Evolutionary conservation across 2,888 invertebrate genomes (phyloP), one percentile per base, ranked within the genome.

Genomic region (Allolobophora icterica): DNA sequence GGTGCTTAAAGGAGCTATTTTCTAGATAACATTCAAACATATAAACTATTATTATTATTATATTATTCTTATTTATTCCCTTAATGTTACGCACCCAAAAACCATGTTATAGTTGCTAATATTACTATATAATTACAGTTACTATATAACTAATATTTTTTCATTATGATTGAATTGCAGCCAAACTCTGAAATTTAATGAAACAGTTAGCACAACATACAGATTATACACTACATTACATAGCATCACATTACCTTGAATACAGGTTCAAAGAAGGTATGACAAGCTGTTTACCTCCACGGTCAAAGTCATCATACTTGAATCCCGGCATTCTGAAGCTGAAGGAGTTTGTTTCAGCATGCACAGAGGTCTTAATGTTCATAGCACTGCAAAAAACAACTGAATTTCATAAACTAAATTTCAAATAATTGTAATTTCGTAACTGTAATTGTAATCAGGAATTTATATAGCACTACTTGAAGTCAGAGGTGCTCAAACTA

Each of bases 231-330:
- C 71, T 6, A 3, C 71, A 71, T n/a, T 8, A 71, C 71, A 71
- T 71, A n/a, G n/a, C 71, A 71, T 71, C n/a, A 71, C n/a, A 71
- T 71, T 11, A 17, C 71, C 8, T n/a, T n/a, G 8, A 71, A 30
- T n/a, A n/a, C 24, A 6, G 87, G 87, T 35, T 38, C 34, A 34
- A n/a, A 35, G 17, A 87, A 34, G 13, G 87, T 30, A 3, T 24
- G 87, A 35, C 34, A 24, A 21, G 24, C 6, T 30, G 19, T 89
- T 45, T 40, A 90, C 90, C 90, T n/a, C 84, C n/a, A 11, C 90
- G 38, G 34, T 90, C 90, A 90, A 90, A 90, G 87, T 90, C 90
- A 52, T 90, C 90, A 83, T 90, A 90, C 45, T 90, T 90, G 90
- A 90, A 90, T 24, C 90, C 90, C 21, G 90, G 90, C 84, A 90